Evolutionary conservation across 2,113 vertebrate species (phyloP).

Genomic region (Triplophysa siluroides): DNA sequence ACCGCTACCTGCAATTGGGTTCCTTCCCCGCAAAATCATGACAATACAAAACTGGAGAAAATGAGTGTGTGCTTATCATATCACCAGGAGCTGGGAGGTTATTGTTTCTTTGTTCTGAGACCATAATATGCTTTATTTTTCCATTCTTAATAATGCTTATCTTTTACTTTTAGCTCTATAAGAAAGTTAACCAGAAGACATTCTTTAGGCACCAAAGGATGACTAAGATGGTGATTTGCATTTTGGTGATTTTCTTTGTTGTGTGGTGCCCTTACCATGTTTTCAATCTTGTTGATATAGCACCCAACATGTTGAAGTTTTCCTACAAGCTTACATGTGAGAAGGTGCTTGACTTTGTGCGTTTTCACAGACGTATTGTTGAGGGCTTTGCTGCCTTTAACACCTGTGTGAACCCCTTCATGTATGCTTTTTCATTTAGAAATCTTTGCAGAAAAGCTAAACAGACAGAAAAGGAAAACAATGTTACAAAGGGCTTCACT

Average conservation of each 20-base stretch:
- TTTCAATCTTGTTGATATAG: constrained; percentile 61
- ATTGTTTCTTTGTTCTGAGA: constrained; percentile 60
- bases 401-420: constrained; percentile 71
- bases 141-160: constrained; percentile 64
- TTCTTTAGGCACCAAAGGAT: constrained; percentile 47
- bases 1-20: too few species aligned
- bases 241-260: constrained; percentile 64
- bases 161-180: constrained; percentile 62
- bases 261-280: constrained; percentile 69
- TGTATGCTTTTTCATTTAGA: constrained; percentile 69
- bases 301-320: constrained; percentile 40
- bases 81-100: constrained; percentile 45
- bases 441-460: not conserved
- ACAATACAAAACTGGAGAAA: constrained; percentile 56
- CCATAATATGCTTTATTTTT: constrained; percentile 51
- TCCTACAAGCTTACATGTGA: not conserved
- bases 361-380: constrained; percentile 52
- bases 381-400: constrained; percentile 64
- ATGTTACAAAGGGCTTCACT: not conserved
- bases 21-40: too few species aligned
- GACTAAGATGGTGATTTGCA: constrained; percentile 49
- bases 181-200: constrained; percentile 60
- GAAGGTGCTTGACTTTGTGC: constrained; percentile 43
- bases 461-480: too few species aligned
- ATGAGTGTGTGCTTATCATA: constrained; percentile 43